These are phyloP conservation scores for Dryobotodes eremita DNA, from an alignment of 2,888 invertebrate genomes.

Conservation along the genomic window DNA sequence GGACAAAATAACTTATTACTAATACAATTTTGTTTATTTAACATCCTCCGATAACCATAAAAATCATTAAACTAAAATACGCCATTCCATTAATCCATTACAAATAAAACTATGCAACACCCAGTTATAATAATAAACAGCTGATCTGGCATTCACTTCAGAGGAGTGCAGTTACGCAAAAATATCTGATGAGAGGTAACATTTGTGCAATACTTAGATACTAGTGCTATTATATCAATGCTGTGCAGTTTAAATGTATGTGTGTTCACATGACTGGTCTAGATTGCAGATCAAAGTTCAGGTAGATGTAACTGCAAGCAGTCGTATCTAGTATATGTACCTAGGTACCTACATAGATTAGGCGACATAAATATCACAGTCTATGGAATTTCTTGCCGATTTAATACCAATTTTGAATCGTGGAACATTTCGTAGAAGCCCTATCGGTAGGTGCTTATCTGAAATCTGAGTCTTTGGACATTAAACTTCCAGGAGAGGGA, in stretches of 20 bases:
- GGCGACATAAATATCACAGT: neutral
- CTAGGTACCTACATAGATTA: constrained; percentile 2
- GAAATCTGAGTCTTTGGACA: no score
- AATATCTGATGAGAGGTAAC: constrained; percentile 42
- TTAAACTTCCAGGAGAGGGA: no score
- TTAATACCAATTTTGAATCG: neutral
- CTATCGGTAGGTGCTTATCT: no score
- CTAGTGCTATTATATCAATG: constrained; percentile 33
- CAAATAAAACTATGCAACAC: constrained; percentile 21
- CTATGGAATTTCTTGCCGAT: neutral
- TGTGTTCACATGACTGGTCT: constrained; percentile 32
- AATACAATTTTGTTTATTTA: neutral
- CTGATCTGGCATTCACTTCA: constrained; percentile 55
- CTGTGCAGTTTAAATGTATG: constrained; percentile 1
- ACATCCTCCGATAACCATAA: neutral
- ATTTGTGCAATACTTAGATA: constrained; percentile 39
- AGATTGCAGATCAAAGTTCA: constrained; percentile 44
- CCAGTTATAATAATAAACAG: constrained; percentile 34
- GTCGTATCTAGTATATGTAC: neutral
- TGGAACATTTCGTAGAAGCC: no score
- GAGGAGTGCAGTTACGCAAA: constrained; percentile 47
- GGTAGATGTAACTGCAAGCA: constrained; percentile 2
- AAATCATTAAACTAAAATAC: no score
- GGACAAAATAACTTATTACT: neutral
- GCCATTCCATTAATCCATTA: constrained; percentile 12